Evolutionary conservation across 2,797 vertebrate genomes (phyloP).

Genomic region (Euphonia xanthogaster): DNA sequence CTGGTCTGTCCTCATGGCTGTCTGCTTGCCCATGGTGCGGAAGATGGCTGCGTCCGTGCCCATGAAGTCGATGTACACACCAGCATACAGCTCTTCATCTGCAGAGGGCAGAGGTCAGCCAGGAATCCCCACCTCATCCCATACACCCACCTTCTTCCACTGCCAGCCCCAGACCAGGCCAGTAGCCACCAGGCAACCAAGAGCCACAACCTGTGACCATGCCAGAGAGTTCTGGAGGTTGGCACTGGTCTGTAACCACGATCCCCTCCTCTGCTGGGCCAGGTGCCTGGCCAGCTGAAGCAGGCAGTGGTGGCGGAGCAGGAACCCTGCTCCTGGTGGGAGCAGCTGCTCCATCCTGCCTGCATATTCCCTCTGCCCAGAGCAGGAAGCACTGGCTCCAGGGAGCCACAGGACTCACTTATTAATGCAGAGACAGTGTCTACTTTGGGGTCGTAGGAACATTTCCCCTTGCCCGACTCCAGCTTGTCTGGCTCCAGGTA

Average conservation of each 20-base stretch:
- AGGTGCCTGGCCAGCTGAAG: neutral
- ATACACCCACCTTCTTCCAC: neutral
- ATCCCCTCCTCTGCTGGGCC: neutral
- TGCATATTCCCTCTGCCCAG: neutral
- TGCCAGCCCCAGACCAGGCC: neutral
- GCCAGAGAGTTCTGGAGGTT: neutral
- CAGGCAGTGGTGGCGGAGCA: neutral
- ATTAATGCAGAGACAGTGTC: slow-evolving; percentile 97
- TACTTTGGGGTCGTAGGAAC: slow-evolving; percentile 97
- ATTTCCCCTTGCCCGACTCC: slow-evolving; percentile 99
- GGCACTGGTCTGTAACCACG: neutral
- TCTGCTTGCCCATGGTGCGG: slow-evolving; percentile 96
- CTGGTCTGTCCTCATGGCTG: slow-evolving; percentile 98
- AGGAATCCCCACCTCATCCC: neutral
- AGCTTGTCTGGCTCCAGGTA: slow-evolving; percentile 93
- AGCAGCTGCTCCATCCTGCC: neutral
- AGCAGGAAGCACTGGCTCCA: accelerated
- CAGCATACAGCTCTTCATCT: slow-evolving; percentile 98
- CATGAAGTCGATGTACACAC: slow-evolving; percentile 99
- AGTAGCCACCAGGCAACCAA: neutral
- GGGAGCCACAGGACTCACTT: slow-evolving; percentile 82
- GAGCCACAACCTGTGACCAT: neutral
- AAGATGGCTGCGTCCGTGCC: slow-evolving; percentile 98
- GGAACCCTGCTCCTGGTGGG: neutral
- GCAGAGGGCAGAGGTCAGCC: slow-evolving; percentile 29